Conservation (phyloP, 2,888 invertebrate genomes). For the Mythimna ferrago region DNA sequence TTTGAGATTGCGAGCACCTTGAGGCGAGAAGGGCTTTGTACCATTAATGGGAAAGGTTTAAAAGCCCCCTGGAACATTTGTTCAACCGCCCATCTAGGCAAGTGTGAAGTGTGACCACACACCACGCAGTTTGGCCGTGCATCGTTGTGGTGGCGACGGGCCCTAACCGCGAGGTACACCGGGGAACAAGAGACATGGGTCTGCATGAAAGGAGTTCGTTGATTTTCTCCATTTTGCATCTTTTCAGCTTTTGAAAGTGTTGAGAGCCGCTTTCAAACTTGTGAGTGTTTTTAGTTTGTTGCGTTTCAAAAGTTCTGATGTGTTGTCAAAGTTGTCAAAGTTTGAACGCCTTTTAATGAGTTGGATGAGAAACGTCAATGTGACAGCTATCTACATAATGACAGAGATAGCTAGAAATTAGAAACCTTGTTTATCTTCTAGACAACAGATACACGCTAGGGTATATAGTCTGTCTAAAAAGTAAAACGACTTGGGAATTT, state of each 20-base stretch:
- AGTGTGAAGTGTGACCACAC: constrained; percentile 75
- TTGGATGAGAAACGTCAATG: constrained; percentile 1
- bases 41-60: constrained; percentile 59
- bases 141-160: constrained; percentile 21
- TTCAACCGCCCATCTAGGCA: constrained; percentile 65
- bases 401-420: no score
- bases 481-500: no score
- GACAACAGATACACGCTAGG: no score
- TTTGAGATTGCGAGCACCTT: constrained; percentile 28
- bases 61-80: constrained; percentile 68
- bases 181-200: constrained; percentile 3
- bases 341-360: constrained; percentile 23
- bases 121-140: constrained; percentile 59
- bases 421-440: neutral
- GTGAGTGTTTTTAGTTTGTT: constrained; percentile 22
- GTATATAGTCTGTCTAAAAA: no score
- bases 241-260: constrained; percentile 14
- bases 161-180: constrained; percentile 18
- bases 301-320: constrained; percentile 16
- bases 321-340: constrained; percentile 1
- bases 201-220: constrained; percentile 6
- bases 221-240: constrained; percentile 26
- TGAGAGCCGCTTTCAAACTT: constrained; percentile 28
- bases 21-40: constrained; percentile 50
- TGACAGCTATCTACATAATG: neutral